A percentile compares a stretch with the other conserved stretches of the same genome.
phyloP scores from a whole-genome alignment of 2,113 vertebrate genomes.

The Peromyscus leucopus region DNA sequence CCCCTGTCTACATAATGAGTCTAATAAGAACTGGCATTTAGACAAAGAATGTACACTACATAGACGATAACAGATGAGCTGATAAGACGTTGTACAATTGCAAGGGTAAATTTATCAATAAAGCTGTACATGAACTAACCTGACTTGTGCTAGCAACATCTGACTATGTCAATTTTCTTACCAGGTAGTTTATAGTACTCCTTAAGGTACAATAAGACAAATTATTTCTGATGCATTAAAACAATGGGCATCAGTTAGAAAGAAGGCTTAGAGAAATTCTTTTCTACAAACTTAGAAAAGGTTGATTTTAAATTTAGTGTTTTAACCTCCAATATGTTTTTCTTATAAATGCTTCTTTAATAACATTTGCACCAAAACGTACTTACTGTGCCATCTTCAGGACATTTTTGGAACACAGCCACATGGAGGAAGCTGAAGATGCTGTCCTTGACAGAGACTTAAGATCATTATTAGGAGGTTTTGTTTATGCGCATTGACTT shows the following conservation, averaged over 20 bases:
- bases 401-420: conserved; percentile 77
- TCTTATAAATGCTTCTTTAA: conserved; percentile 62
- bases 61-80: conserved; percentile 80
- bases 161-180: conserved; percentile 60
- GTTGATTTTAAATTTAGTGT: conserved; percentile 73
- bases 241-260: conserved; percentile 80
- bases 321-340: conserved; percentile 73
- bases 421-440: background rate
- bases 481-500: background rate
- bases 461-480: conserved; percentile 4
- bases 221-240: conserved; percentile 74
- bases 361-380: conserved; percentile 58
- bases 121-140: conserved; percentile 79
- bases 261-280: conserved; percentile 79
- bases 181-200: conserved; percentile 68
- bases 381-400: conserved; percentile 89
- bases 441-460: background rate
- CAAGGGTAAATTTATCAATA: conserved; percentile 81
- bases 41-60: conserved; percentile 73
- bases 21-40: conserved; percentile 85
- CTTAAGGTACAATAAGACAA: conserved; percentile 79
- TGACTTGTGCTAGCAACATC: conserved; percentile 72
- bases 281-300: conserved; percentile 80
- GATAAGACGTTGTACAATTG: conserved; percentile 81
- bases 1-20: conserved; percentile 66